Base-by-base conservation (phyloP, 2,888 invertebrate genomes). In the Criorhina ranunculi region DNA sequence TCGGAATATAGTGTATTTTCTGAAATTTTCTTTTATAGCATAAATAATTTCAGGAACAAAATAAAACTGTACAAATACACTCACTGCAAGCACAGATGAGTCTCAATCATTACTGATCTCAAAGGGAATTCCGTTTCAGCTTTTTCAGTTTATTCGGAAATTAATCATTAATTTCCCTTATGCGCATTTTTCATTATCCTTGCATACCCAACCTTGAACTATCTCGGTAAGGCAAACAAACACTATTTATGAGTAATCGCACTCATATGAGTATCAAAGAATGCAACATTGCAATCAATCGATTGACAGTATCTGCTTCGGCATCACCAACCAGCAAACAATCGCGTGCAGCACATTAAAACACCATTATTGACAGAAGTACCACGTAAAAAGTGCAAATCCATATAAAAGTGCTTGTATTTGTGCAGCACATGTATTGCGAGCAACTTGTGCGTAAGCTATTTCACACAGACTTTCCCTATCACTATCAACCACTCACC, bases 251-350 rank as follows among this genome's bases (percentile, higher is more conserved):
- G 5, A 29, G 40, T 24, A 40, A 51, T 33, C 24, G 33, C 8
- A 42, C 6, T 11, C 31, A 51, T 19, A 42, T 62, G 42, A 19
- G 37, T 40, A 37, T 49, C 46, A 33, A 17, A 31, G 33, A 53
- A 11, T 62, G 33, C 35, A 37, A 37, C 57, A 44, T 15, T 44
- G 60, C 69, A 60, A 70, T 62, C 62, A 55, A 64, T 78, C 70
- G 62, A 46, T 62, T 70, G 60, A 51, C 19, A 67, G 8, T 19
- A 37, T 35, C 55, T 5, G 17, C 19, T n/a, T 19, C 35, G 6
- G 15, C 40, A 57, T 46, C 29, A 15, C 44, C 29, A 3, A 24
- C 24, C 9, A 29, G 12, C 62, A 62, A 70, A 62, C 9, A 57
- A 31, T 62, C 40, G n/a, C 40, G 12, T 31, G 31, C 3, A 70